Base-by-base conservation (phyloP, 2,888 invertebrate species). In the Chymomyza caudatula region DNA sequence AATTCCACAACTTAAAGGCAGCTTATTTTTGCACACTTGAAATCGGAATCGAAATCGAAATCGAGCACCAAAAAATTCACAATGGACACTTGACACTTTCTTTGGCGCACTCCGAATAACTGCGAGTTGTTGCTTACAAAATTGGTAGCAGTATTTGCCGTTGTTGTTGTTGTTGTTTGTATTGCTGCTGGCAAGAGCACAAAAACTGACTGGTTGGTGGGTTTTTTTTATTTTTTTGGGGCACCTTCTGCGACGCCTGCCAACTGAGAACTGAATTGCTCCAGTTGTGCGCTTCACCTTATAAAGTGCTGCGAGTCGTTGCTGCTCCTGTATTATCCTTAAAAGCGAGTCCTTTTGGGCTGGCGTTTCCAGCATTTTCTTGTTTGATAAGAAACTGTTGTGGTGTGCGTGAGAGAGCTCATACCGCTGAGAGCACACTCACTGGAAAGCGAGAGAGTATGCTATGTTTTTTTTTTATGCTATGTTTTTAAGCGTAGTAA, bases 231-330 rank as follows among this genome's bases (percentile, higher is more conserved):
- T 63, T 68, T 63, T 73, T 64, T 63, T 60, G 64, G 63, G 60
- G 78, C 75, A 88, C 87, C 81, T 79, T 77, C 83, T 71, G 76
- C 87, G 73, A 77, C 84, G 87, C 87, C 84, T 81, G 87, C 88
- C 88, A 85, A 87, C 81, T 86, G 85, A 86, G 85, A 86, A 87
- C 87, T 87, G 87, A 87, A 79, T 71, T 86, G 80, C 85, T 81
- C 78, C 79, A 78, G 74, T 78, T 81, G 77, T 77, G 85, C 69
- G 70, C 71, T 77, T 76, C 78, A 76, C 78, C 86, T 85, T 85
- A 76, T 82, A 84, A 80, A 71, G 64, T 69, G 56, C 54, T 56
- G 44, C 44, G 42, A n/a, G 49, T 54, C 29, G 51, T 17, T 23
- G 65, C 56, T 57, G 69, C 75, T 73, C 67, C 80, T 59, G 81